Conservation (phyloP, 2,888 invertebrate species). For the Ornithoptera alexandrae region DNA sequence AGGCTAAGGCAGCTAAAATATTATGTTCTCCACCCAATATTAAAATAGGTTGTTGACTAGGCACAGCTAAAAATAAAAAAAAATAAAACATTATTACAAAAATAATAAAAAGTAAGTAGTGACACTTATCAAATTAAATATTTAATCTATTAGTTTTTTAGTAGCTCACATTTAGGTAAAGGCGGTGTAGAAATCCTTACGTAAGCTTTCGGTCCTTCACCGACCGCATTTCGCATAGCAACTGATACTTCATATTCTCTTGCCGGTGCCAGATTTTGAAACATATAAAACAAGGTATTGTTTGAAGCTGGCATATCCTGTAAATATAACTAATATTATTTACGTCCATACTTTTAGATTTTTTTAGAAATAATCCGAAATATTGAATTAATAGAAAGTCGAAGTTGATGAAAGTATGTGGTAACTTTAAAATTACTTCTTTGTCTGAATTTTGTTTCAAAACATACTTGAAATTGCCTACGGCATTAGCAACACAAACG, state of each 20-base stretch:
- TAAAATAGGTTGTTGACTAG: slow-evolving; percentile 84
- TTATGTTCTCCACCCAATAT: slow-evolving; percentile 85
- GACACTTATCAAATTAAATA: neutral
- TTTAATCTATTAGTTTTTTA: neutral
- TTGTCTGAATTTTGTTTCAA: too few relatives aligned
- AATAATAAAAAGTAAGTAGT: too few relatives aligned
- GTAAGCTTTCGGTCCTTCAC: slow-evolving; percentile 86
- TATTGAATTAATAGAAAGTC: too few relatives aligned
- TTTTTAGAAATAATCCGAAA: neutral
- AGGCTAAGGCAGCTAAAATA: slow-evolving; percentile 83
- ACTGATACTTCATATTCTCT: slow-evolving; percentile 88
- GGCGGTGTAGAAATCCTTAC: slow-evolving; percentile 84
- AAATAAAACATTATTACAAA: neutral
- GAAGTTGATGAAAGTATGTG: too few relatives aligned
- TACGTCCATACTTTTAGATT: too few relatives aligned
- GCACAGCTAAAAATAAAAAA: slow-evolving; percentile 75
- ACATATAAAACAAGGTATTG: slow-evolving; percentile 86
- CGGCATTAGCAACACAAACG: too few relatives aligned
- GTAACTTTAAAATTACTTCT: too few relatives aligned
- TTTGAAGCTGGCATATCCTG: slow-evolving; percentile 88
- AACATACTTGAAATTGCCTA: too few relatives aligned
- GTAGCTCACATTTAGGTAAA: slow-evolving; percentile 81
- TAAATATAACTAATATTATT: slow-evolving; percentile 12
- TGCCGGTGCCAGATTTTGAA: slow-evolving; percentile 85
- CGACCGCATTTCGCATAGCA: slow-evolving; percentile 88